Conservation (phyloP, 2,113 vertebrate genomes). For the Petrocephalus microphthalmus region DNA sequence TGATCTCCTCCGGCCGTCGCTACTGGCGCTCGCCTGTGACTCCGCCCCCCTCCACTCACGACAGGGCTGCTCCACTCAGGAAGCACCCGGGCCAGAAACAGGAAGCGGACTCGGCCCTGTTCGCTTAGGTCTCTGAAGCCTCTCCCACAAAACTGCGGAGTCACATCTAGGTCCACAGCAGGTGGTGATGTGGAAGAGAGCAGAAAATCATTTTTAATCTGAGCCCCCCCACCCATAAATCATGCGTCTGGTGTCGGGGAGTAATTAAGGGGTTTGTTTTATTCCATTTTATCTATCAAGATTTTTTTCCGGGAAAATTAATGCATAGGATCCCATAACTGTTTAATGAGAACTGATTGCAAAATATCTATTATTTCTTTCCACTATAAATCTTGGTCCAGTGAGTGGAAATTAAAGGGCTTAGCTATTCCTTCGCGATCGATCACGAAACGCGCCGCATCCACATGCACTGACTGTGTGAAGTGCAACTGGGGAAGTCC, state of each 20-base stretch:
- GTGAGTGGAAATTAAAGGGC: background rate
- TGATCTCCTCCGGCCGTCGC: background rate
- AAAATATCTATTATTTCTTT: constrained; percentile 7
- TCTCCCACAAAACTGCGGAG: background rate
- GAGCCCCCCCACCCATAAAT: background rate
- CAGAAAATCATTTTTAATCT: background rate
- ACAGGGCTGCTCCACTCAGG: background rate
- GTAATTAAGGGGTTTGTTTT: background rate
- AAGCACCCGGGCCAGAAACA: background rate
- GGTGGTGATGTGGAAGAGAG: background rate
- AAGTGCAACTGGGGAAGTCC: background rate
- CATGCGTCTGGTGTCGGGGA: background rate
- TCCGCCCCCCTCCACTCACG: background rate
- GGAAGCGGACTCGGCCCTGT: background rate
- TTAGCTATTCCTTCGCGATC: background rate
- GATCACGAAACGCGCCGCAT: background rate
- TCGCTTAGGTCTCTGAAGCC: background rate
- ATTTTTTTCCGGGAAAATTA: background rate
- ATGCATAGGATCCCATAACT: constrained; percentile 3
- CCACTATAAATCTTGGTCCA: constrained; percentile 15
- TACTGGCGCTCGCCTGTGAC: background rate
- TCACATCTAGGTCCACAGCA: background rate
- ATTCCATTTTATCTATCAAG: constrained; percentile 11
- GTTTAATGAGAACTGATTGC: constrained; percentile 12
- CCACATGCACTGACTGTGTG: background rate